Conservation (phyloP, 2,113 vertebrate genomes). For the Pseudolaguvia tuberculata region DNA sequence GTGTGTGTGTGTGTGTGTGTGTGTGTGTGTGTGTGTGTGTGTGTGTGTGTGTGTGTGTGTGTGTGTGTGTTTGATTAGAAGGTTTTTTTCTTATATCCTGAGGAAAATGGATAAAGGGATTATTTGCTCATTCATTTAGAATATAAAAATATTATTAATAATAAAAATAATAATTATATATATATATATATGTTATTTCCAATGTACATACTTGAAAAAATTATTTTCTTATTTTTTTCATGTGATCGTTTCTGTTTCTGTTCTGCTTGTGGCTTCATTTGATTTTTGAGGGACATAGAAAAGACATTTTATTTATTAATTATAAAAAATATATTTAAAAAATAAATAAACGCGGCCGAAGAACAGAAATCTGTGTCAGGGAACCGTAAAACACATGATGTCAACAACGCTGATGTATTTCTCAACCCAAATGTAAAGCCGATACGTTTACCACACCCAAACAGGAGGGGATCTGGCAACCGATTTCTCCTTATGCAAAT, state of each 20-base stretch:
- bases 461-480: constrained; percentile 45
- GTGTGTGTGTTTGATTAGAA: constrained; percentile 49
- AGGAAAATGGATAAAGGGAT: too few species aligned
- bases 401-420: constrained; percentile 62
- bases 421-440: constrained; percentile 52
- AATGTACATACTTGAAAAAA: constrained; percentile 52
- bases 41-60: constrained; percentile 50
- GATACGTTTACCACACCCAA: constrained; percentile 58
- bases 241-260: constrained; percentile 21
- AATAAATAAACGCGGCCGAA: constrained; percentile 34
- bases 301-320: constrained; percentile 31
- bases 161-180: too few species aligned
- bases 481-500: constrained; percentile 64
- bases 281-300: constrained; percentile 23
- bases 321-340: neutral
- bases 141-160: neutral
- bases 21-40: constrained; percentile 43
- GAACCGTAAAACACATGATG: constrained; percentile 71
- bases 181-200: constrained; percentile 33
- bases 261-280: constrained; percentile 48
- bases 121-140: constrained; percentile 35
- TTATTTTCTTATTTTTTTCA: constrained; percentile 44
- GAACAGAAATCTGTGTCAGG: constrained; percentile 64
- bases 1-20: neutral
- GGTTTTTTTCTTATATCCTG: constrained; percentile 49